Base-by-base conservation (phyloP, 2,797 vertebrate species). In the Streptopelia turtur region DNA sequence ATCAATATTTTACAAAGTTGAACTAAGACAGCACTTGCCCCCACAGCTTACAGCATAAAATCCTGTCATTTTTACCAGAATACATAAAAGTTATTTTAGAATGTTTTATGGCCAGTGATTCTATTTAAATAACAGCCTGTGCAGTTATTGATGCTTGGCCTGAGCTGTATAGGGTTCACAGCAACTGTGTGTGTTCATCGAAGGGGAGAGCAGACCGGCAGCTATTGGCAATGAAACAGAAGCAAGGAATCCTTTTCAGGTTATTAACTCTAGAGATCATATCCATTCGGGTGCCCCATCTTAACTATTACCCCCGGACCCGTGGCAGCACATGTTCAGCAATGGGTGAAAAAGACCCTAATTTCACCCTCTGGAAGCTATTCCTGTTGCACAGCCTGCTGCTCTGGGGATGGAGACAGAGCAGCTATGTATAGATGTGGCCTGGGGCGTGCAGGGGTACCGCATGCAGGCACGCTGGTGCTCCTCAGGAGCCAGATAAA, bases 401-500 rank as follows among this genome's bases (percentile, higher is more conserved):
- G 83, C 37, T 27, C 70, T 8, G 35, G 8, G 65, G 27, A 33
- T 23, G 20, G 66, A 77, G 60, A 49, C 57, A 35, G 45, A 70
- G 74, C 17, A 12, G 59, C 87, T 94, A 59, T 53, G 39, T 43
- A 59, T 53, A 93, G 76, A 24, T 45, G 90, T 60, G 89, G 65
- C 87, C 94, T 84, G 63, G 53, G 94, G 75, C 41, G 1, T 6
- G n/a, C 70, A 65, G 76, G 77, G 90, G 91, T 64, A 61, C 86
- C 25, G 30, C 78, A 81, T 37, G 7, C 79, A 64, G 71, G 92
- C 75, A 6, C 28, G 4, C n/a, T 2, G 16, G 84, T 69, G 92
- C 95, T 96, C 92, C 95, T 97, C 91, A 83, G 95, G 93, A 97
- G 95, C 72, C 90, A 87, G 94, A 93, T 43, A 74, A 93, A 96